Evolutionary conservation across 2,888 invertebrate species (phyloP), one percentile per base, ranked within the genome.

Genomic region (Dicyrtoma fusca): DNA sequence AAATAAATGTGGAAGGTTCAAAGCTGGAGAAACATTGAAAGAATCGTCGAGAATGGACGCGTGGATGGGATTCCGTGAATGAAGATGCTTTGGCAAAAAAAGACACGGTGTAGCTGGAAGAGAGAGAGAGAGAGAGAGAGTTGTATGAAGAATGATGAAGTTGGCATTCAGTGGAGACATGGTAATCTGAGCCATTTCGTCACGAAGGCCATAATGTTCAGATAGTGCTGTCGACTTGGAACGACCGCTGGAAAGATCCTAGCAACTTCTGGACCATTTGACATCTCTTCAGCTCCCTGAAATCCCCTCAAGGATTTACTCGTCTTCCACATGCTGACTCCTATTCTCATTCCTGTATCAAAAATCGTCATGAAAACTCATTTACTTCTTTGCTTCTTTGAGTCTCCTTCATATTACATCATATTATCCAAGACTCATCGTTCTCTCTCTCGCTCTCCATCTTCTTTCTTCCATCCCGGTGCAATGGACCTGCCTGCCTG

Each of bases 131-230:
- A 5, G 17, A 3, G 47, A 47, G 66, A 34, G 45, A 57, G 17
- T 42, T 49, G 21, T 47, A 42, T 47, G 66, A 19, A 61, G 44
- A 47, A 63, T 55, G 68, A 63, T 42, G 64, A 17, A 45, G 25
- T 45, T 55, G 69, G 64, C 74, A 77, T 76, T 76, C 77, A 73
- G 78, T 79, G 78, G 77, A 77, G 79, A 79, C 79, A 79, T 75
- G 75, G 78, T 79, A 79, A 79, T 79, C 79, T 77, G 75, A 75
- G 75, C 73, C 75, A 78, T 79, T 79, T 79, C 79, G 79, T 79
- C 79, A 79, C 79, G 76, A 75, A 62, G 51, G 62, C 70, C 62
- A 70, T 70, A 70, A 70, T 70, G 70, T 70, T 57, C 69, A 75
- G 75, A 75, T 75, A 75, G 75, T 71, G 69, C 73, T 75, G 73